Evolutionary conservation across 2,888 invertebrate species (phyloP), one percentile per base, ranked within the genome.

Genomic region (Ennomos quercinarius): DNA sequence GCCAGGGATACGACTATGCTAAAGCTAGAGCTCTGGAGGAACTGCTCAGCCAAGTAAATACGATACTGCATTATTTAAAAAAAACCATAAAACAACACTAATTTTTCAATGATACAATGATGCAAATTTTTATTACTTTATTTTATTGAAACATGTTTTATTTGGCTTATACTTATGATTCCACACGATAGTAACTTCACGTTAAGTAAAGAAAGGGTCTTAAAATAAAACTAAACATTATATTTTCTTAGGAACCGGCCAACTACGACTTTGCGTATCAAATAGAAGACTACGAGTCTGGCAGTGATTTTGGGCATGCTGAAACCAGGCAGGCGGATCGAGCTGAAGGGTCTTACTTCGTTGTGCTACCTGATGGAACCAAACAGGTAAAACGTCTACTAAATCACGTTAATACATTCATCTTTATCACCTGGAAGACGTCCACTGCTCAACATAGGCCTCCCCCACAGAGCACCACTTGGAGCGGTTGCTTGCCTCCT

Each of bases 211-310:
- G 1, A 17, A 17, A 17, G 4, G 27, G 27, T 4, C 5, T 27
- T 27, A 27, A 27, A 6, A 27, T 27, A 27, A 27, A 27, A 27
- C 27, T 27, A 6, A 27, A 17, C n/a, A n/a, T 27, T 6, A 27
- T 27, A 27, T 27, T 27, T 49, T 13, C 8, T 0, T 73, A 95
- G 93, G 95, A 94, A 61, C 95, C 95, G 63, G 95, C 95, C 9
- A 95, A 93, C 81, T 95, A 95, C 77, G 94, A 95, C 74, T 95
- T 95, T 75, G 88, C 94, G 35, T 95, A 95, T 81, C 94, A 94
- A 78, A 95, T 95, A 13, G 93, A 93, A 65, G 95, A 95, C 65
- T 93, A 89, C 47, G 93, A 93, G 57, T 93, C 93, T 0, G 95
- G 94, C 55, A 94, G 94, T 57, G 95, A 95, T 73, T 95, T 95